Conservation (phyloP, 2,113 vertebrate species). For the Leucosticte australis region DNA sequence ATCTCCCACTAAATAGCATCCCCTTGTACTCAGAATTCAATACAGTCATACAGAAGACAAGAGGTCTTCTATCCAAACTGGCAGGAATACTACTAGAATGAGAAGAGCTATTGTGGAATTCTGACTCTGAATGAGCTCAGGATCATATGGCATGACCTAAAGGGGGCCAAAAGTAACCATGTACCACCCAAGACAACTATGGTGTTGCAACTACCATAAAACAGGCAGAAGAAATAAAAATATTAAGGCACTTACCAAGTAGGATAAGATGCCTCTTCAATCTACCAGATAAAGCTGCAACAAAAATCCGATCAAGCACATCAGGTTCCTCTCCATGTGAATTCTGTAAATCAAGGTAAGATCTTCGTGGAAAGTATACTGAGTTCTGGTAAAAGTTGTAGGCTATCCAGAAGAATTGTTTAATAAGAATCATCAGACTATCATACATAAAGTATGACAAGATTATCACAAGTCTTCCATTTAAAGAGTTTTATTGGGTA, state of each 20-base stretch:
- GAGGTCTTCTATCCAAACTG: not conserved
- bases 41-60: not conserved
- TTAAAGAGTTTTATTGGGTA: not conserved
- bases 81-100: not conserved
- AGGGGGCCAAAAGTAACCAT: not conserved
- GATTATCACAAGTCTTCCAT: not conserved
- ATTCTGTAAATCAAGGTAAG: not conserved
- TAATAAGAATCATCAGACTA: not conserved
- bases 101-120: not conserved
- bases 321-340: not conserved
- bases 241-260: not conserved
- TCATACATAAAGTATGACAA: not conserved
- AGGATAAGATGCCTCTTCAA: not conserved
- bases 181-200: not conserved
- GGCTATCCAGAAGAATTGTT: not conserved
- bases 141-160: rapidly evolving
- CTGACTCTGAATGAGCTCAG: not conserved
- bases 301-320: not conserved
- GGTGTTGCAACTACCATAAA: not conserved
- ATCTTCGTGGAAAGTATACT: not conserved
- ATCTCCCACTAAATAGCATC: not conserved
- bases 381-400: not conserved
- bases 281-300: not conserved
- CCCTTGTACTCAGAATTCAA: not conserved
- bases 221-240: not conserved